Evolutionary conservation across 1,140 invertebrate genomes (phyloP).

Genomic region (Aphelinus certus): DNA sequence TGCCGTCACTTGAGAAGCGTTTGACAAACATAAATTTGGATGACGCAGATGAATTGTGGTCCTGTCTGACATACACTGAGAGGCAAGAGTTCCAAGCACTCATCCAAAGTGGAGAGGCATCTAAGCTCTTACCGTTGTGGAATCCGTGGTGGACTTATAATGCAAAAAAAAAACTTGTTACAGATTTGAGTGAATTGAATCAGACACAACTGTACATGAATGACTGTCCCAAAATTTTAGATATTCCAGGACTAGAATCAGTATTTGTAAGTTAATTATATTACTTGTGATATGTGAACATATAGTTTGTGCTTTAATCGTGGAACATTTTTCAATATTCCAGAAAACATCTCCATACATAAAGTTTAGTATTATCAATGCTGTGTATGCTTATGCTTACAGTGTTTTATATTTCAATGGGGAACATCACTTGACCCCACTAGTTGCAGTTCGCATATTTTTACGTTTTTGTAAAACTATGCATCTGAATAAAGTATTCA

Average conservation of each 20-base stretch:
- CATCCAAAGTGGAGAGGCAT: constrained; percentile 70
- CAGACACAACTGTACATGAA: constrained; percentile 35
- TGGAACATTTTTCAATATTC: constrained; percentile 48
- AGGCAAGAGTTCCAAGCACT: constrained; percentile 77
- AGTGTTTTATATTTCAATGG: constrained; percentile 75
- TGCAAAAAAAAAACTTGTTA: constrained; percentile 65
- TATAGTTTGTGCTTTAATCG: neutral
- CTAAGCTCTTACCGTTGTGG: constrained; percentile 73
- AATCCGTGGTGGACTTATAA: constrained; percentile 76
- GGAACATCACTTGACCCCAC: constrained; percentile 70
- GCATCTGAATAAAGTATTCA: constrained; percentile 70
- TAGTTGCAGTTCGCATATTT: constrained; percentile 69
- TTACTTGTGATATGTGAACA: neutral
- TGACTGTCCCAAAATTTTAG: constrained; percentile 36
- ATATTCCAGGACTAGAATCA: constrained; percentile 25
- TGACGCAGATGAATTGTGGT: constrained; percentile 77
- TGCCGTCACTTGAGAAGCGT: constrained; percentile 69
- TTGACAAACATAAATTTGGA: constrained; percentile 76
- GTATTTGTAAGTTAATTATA: constrained; percentile 29
- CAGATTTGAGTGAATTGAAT: constrained; percentile 56
- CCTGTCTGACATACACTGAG: constrained; percentile 72
- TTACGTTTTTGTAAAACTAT: constrained; percentile 72
- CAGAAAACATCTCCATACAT: constrained; percentile 72
- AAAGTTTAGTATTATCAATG: constrained; percentile 76
- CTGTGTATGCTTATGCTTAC: constrained; percentile 75